Conservation (phyloP, 1,140 invertebrate genomes). For the Planococcus citri region DNA sequence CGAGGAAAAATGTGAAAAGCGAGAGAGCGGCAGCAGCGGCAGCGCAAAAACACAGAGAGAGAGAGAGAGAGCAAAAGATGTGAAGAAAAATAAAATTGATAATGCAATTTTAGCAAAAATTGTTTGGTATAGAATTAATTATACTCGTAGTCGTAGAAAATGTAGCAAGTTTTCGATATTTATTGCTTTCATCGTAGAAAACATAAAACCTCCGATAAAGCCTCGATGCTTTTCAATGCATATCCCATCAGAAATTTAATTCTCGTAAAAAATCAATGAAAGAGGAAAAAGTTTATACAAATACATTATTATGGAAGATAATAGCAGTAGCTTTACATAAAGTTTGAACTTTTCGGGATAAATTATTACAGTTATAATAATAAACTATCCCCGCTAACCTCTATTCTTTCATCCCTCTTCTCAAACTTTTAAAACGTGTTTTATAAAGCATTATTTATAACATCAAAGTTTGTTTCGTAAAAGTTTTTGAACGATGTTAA, state of each 20-base stretch:
- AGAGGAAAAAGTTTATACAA: slow-evolving; percentile 18
- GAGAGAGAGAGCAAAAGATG: too few relatives aligned
- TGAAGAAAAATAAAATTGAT: too few relatives aligned
- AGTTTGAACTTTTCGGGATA: slow-evolving; percentile 19
- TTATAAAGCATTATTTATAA: slow-evolving; percentile 21
- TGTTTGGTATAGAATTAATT: too few relatives aligned
- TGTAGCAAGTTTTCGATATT: slow-evolving; percentile 10
- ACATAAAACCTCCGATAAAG: background rate
- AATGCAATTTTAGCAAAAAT: too few relatives aligned
- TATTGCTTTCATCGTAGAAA: slow-evolving; percentile 12
- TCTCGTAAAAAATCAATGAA: slow-evolving; percentile 20
- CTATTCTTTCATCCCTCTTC: background rate
- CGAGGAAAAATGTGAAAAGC: too few relatives aligned
- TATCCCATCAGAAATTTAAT: slow-evolving; percentile 16
- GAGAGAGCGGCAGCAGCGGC: too few relatives aligned
- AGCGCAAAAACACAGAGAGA: too few relatives aligned
- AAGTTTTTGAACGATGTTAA: slow-evolving; percentile 20
- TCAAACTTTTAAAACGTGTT: slow-evolving; percentile 18
- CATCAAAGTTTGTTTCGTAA: slow-evolving; percentile 20
- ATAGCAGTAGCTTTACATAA: slow-evolving; percentile 20
- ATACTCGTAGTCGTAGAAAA: too few relatives aligned
- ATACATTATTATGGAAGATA: slow-evolving; percentile 20
- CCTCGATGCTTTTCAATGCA: background rate
- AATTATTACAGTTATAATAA: slow-evolving; percentile 21
- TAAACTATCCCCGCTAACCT: slow-evolving; percentile 11